Evolutionary conservation across 1,140 invertebrate species (phyloP), one percentile per base, ranked within the genome.

Genomic region (Nixonia krombeini): DNA sequence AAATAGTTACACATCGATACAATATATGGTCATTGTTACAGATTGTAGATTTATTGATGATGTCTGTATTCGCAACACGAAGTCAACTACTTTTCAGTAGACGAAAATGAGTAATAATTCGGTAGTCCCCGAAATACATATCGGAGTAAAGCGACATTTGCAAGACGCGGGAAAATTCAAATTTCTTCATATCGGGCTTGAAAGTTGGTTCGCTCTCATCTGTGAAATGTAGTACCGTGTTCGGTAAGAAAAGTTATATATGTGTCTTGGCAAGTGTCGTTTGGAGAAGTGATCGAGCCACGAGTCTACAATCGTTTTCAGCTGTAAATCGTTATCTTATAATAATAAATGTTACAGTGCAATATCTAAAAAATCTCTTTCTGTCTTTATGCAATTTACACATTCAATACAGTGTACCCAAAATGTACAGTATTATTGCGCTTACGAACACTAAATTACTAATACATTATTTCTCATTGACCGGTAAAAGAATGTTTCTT

Each of bases 311-410:
- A 59, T 74, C 70, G 59, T 66, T 58, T 55, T 65, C 56, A 72
- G 59, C 66, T 57, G 66, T 70, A 35, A 53, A 68, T 72, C 55
- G 61, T 77, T 75, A 75, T 68, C 70, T 77, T 81, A 81, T 46
- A 74, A 70, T 80, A 82, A 82, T 80, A 80, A 83, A 82, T 78
- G 74, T 81, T 75, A 84, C 74, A 82, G 82, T 83, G 81, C 79
- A 79, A 79, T 84, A 81, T 82, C 79, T 82, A 82, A 79, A 85
- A 85, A 81, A 81, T 74, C 75, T 82, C 72, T 82, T 67, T 76
- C 80, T 81, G 47, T 45, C 49, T 81, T 77, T 74, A 81, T 73
- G 75, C 76, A 82, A 79, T 71, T 79, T 81, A 78, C 69, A 84
- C 73, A 79, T 79, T 79, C 69, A 76, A 82, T 81, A 78, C 70